Evolutionary conservation across 2,113 vertebrate genomes (phyloP), one percentile per base, ranked within the genome.

Genomic region (Nycticorax nycticorax): DNA sequence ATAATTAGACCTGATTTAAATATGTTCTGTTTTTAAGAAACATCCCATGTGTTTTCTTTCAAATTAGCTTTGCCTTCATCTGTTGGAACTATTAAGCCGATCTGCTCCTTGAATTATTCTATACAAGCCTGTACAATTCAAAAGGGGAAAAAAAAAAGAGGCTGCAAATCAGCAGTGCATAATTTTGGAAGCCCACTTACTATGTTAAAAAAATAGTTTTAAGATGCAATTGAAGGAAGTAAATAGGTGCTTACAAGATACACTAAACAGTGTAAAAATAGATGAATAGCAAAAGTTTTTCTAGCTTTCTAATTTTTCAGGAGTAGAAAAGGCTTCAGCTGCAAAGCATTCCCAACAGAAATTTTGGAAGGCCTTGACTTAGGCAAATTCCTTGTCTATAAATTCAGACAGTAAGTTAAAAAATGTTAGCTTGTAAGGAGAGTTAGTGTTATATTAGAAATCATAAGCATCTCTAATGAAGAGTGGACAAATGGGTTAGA

Each of bases 1-100:
- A 75, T 96, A 94, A 97, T 95, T 85, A 94, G 85, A 92, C 66
- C 75, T 88, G 75, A 92, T 96, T 95, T 94, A 95, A 94, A 95
- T 92, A 71, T 59, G 33, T 84, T 95, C 64, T 93, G 62, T 39
- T 96, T 93, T 90, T 94, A 93, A 95, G 66, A 92, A 91, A 79
- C 63, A 62, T 78, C 64, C 68, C 47, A 56, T 80, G 53, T 97
- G 94, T 94, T 97, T 91, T 94, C 80, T 93, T 85, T 96, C 76
- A 97, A 97, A 94, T 96, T 81, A 92, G 60, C 68, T 92, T 92
- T 93, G 63, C 89, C 72, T 94, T 97, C 86, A 47, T 95, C 94
- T 89, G 35, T 82, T 95, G 41, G 56, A 90, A 62, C 76, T 74
- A 52, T 83, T 91, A 85, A 95, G 48, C 76, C 8, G 41, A 75